Base-by-base conservation (phyloP, 2,888 invertebrate genomes). In the Linnaemya vulpina region DNA sequence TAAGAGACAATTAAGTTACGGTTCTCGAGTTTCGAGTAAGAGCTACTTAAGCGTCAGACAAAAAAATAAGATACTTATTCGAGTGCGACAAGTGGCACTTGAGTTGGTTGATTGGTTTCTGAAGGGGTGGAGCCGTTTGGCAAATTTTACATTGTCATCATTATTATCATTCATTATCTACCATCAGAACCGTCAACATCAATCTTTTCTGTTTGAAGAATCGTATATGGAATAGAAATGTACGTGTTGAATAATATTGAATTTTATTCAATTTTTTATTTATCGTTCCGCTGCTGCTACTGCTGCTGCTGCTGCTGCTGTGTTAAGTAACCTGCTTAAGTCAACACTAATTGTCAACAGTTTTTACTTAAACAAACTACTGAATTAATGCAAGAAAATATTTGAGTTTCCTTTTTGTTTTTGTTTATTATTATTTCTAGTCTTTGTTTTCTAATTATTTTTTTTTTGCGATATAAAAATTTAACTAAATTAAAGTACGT, bases 311-410 rank as follows among this genome's bases (percentile, higher is more conserved):
- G 5, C 30, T 46, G 55, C 35, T 53, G 65, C n/a, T 65, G 46
- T n/a, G 49, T 51, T 73, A 80, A 74, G 74, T 74, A 80, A 74
- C 80, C 80, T 43, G 74, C 60, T 60, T 51, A 83, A 77, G 65
- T 76, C 77, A 83, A 83, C 35, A 82, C 3, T 65, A 83, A 77
- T 73, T 83, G 82, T 65, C 65, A 77, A 83, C 71, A 76, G 58
- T 83, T 71, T 83, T 83, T 74, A 74, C 65, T 67, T 67, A 83
- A 83, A 58, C 51, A 76, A 83, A 82, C 58, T 82, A 13, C 38
- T 51, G 53, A 5, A 30, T 63, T 58, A 17, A 65, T 67, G 40
- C 40, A 73, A 67, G 40, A 74, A 49, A 67, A 67, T 74, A 60
- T 74, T 74, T 74, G n/a, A 74, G 71, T 74, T 80, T 80, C 60